phyloP scores from a whole-genome alignment of 1,140 invertebrate species.

The Drosophila saltans region DNA sequence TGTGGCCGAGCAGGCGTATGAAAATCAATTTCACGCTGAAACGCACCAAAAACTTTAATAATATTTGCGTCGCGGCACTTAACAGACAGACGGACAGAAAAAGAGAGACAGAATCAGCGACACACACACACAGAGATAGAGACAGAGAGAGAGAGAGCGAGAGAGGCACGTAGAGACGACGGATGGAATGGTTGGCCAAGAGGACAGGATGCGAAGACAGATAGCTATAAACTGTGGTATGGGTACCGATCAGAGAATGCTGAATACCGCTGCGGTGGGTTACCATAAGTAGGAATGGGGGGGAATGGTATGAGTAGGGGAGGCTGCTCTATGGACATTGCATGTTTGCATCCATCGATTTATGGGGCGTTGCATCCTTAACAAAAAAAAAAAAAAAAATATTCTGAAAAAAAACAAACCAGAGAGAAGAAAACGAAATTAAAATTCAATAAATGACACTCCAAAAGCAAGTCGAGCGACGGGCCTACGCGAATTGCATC shows the following conservation, averaged over 20 bases:
- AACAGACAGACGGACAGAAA: slow-evolving; percentile 55
- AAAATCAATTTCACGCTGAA: slow-evolving; percentile 81
- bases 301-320: background rate
- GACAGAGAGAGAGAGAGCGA: slow-evolving; percentile 21
- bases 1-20: slow-evolving; percentile 79
- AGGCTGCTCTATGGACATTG: slow-evolving; percentile 22
- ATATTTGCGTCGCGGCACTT: slow-evolving; percentile 79
- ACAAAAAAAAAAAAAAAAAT: slow-evolving; percentile 12
- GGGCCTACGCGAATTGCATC: slow-evolving; percentile 49
- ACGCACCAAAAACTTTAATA: slow-evolving; percentile 81
- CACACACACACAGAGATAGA: slow-evolving; percentile 10
- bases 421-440: slow-evolving; percentile 41
- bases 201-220: slow-evolving; percentile 37
- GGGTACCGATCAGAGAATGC: slow-evolving; percentile 3
- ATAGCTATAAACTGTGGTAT: background rate
- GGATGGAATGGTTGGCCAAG: background rate
- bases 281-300: background rate
- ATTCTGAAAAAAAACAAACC: background rate
- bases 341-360: slow-evolving; percentile 55
- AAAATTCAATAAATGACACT: slow-evolving; percentile 71
- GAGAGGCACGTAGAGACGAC: background rate
- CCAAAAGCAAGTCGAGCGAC: slow-evolving; percentile 43
- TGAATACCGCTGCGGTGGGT: slow-evolving; percentile 2
- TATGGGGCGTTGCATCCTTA: slow-evolving; percentile 54
- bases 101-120: slow-evolving; percentile 7